A percentile compares a stretch with the other conserved stretches of the same genome.
Conservation (phyloP, 2,888 invertebrate species). For the Spicauda simplicius region DNA sequence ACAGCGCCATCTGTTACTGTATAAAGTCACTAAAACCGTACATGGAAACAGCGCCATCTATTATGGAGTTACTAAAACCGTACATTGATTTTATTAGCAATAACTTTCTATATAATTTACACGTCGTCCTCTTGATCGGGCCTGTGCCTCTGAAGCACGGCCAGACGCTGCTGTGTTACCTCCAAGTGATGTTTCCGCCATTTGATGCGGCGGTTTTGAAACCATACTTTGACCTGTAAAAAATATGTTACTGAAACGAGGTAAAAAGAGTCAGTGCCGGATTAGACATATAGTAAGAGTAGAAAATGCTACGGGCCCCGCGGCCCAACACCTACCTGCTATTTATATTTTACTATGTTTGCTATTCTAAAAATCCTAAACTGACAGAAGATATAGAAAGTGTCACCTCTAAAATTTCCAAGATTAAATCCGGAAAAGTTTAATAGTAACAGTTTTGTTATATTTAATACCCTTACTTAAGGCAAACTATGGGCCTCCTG, state of each 20-base stretch:
- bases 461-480: no score
- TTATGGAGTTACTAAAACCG: background rate
- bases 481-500: no score
- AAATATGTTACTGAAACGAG: background rate
- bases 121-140: slow-evolving; percentile 69
- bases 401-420: no score
- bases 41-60: background rate
- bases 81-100: background rate
- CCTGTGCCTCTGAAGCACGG: slow-evolving; percentile 77
- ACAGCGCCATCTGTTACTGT: background rate
- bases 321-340: no score
- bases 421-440: no score
- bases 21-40: background rate
- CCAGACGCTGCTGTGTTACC: slow-evolving; percentile 94
- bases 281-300: no score
- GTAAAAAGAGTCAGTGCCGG: no score
- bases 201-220: slow-evolving; percentile 96
- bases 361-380: no score
- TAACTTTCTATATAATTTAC: slow-evolving; percentile 39
- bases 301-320: no score
- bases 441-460: no score
- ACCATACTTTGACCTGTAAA: slow-evolving; percentile 94
- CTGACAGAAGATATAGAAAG: no score
- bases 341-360: no score
- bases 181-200: slow-evolving; percentile 98